phyloP scores from a whole-genome alignment of 2,113 vertebrate genomes.

The Crotalus horridus region DNA sequence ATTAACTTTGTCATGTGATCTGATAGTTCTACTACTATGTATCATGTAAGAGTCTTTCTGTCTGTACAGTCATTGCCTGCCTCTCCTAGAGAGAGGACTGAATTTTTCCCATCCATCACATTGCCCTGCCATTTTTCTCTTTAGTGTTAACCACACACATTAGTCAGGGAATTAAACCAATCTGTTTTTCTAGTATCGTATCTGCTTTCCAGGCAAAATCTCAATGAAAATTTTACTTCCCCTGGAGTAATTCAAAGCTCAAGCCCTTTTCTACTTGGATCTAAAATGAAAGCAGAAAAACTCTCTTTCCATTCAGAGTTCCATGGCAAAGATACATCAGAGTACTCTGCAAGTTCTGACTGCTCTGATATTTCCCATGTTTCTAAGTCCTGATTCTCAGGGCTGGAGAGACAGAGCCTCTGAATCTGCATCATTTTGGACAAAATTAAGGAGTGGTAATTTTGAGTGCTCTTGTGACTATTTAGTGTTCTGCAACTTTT shows the following conservation, averaged over 20 bases:
- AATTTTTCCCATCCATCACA: background rate
- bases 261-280: constrained; percentile 51
- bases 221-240: constrained; percentile 44
- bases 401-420: too few species aligned
- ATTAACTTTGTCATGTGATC: background rate
- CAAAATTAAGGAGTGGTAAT: background rate
- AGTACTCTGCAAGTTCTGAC: constrained; percentile 6
- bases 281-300: constrained; percentile 44
- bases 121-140: background rate
- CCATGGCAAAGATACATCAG: constrained; percentile 3
- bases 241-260: constrained; percentile 44
- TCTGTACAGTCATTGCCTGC: background rate
- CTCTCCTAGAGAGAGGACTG: background rate
- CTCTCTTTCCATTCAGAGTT: constrained; percentile 29
- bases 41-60: background rate
- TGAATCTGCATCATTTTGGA: background rate
- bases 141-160: background rate
- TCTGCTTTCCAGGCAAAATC: constrained; percentile 26
- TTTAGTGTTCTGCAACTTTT: background rate
- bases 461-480: background rate
- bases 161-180: background rate
- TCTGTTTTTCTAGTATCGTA: constrained; percentile 24
- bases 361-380: constrained; percentile 6
- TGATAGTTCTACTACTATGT: background rate
- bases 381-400: constrained; percentile 18